phyloP scores from a whole-genome alignment of 2,797 vertebrate genomes.

The Tapirus indicus region DNA sequence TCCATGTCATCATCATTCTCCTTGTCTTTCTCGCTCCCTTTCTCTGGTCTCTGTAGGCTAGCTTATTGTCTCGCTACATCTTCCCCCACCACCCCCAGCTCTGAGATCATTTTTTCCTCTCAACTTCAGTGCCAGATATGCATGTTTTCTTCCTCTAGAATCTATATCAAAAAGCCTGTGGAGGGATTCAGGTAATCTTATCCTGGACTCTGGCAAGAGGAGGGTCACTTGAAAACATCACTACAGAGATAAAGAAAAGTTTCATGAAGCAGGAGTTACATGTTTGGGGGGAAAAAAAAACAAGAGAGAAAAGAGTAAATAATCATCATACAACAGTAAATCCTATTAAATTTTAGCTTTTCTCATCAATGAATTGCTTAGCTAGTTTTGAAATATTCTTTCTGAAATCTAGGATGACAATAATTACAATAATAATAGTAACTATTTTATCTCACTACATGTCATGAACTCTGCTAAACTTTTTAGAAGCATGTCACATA shows the following conservation, averaged over 20 bases:
- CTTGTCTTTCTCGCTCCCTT: background rate
- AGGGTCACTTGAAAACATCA: background rate
- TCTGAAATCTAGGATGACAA: background rate
- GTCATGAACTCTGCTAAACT: background rate
- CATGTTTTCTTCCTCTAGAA: background rate
- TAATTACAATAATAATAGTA: background rate
- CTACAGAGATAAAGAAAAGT: background rate
- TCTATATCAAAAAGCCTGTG: background rate
- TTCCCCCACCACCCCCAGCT: accelerated
- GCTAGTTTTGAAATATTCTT: background rate
- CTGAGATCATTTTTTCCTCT: background rate
- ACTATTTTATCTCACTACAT: background rate
- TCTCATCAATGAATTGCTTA: background rate
- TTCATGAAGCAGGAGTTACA: background rate
- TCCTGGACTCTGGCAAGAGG: background rate
- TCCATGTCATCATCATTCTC: background rate
- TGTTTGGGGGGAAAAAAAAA: background rate
- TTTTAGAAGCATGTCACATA: background rate
- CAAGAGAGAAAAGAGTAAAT: background rate
- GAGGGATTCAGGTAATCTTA: background rate
- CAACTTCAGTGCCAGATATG: background rate
- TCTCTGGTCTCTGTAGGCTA: background rate
- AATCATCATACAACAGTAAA: background rate
- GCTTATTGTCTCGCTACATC: background rate
- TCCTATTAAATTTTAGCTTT: background rate